Base-by-base conservation (phyloP, 2,888 invertebrate genomes). In the Melinopterus prodromus region DNA sequence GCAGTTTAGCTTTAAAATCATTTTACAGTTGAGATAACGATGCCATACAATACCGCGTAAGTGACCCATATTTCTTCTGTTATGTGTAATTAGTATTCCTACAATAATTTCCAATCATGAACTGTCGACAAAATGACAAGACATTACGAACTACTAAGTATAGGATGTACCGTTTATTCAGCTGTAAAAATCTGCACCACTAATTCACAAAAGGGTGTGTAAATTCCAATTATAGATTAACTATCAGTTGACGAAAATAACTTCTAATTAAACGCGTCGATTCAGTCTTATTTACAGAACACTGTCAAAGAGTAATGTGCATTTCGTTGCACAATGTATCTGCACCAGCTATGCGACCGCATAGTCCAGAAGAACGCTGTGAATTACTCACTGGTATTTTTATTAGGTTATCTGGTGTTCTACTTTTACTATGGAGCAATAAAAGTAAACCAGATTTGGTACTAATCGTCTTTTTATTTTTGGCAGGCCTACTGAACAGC, bases 361-460 rank as follows among this genome's bases (percentile, higher is more conserved):
- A 7, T 7, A 7, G 9, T 53, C 53, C 53, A 53, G 53, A 53
- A 53, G 53, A 53, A 7, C 53, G 53, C 53, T 53, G 1, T 53
- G 9, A 53, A 53, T 53, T 53, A 12, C 53, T 53, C 53, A 7
- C 1, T 53, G 53, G 53, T 2, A 53, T 53, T 53, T 53, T 53
- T 53, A 53, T 53, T 53, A 53, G 53, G 53, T 53, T 53, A 53
- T 53, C 53, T 53, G 53, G 53, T 53, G 53, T 53, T 53, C 53
- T 6, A 53, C 53, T 53, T 53, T 53, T 53, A 53, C 53, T 53
- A 53, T 53, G 53, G 53, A 12, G 53, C 2, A 53, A 53, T 53
- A 53, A 53, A 53, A 53, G 9, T 53, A 12, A 53, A 53, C 53
- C 53, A 53, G 53, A 53, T 53, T 53, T 53, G 53, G 53, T 53